These are phyloP conservation scores for Drosophila tristis DNA, from an alignment of 1,140 invertebrate species.

Conservation along the genomic window DNA sequence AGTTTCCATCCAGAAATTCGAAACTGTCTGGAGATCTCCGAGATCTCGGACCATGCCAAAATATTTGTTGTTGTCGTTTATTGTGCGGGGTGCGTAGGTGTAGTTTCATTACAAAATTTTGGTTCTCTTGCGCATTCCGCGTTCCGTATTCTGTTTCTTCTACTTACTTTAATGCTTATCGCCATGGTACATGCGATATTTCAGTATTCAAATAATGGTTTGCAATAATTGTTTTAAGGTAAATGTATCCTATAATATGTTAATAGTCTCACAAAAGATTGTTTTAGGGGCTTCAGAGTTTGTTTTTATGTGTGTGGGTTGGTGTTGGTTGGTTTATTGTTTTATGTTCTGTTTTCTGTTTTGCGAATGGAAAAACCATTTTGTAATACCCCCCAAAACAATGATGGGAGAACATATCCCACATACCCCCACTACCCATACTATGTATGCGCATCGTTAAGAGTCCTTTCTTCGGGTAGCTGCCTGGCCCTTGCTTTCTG, in stretches of 20 bases:
- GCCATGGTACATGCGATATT: conserved; percentile 66
- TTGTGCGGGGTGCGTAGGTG: conserved; percentile 67
- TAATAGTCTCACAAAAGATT: conserved; percentile 78
- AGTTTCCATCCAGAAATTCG: background rate
- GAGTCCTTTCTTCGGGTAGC: conserved; percentile 42
- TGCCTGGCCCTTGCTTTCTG: conserved; percentile 16
- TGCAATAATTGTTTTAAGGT: conserved; percentile 47
- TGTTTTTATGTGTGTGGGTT: conserved; percentile 13
- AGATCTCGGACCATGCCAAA: conserved; percentile 15
- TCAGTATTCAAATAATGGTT: conserved; percentile 50
- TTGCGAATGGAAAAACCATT: conserved; percentile 56
- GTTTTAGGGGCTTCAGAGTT: conserved; percentile 51
- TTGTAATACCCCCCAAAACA: conserved; percentile 27
- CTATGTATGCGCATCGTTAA: conserved; percentile 53
- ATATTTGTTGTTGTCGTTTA: conserved; percentile 19
- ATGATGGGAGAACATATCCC: conserved; percentile 17
- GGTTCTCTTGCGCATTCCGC: conserved; percentile 70
- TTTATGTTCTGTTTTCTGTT: conserved; percentile 13
- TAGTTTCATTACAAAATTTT: conserved; percentile 66
- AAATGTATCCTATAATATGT: conserved; percentile 57
- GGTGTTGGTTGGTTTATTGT: conserved; percentile 44
- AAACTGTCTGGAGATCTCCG: conserved; percentile 7
- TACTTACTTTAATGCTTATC: conserved; percentile 72
- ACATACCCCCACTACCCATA: conserved; percentile 55
- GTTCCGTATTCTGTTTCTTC: conserved; percentile 43